Percentiles rank a stretch among this genome's conserved stretches.
These are phyloP conservation scores for Nasonia giraulti DNA, from an alignment of 1,140 invertebrate genomes.

Conservation along the genomic window DNA sequence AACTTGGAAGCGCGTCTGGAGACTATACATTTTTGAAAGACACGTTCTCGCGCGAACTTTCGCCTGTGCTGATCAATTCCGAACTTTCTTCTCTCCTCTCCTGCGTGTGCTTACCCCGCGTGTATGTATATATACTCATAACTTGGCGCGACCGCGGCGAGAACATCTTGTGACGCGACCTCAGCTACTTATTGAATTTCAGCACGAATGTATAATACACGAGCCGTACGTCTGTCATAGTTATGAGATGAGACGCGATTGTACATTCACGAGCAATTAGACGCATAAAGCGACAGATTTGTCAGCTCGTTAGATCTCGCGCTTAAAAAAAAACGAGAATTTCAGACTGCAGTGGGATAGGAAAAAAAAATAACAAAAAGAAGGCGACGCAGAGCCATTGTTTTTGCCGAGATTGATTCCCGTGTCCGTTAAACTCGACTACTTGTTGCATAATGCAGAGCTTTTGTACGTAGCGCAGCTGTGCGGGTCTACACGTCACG, in stretches of 20 bases:
- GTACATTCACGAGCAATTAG: background rate
- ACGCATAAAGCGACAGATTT: background rate
- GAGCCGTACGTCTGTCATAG: background rate
- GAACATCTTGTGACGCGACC: no score
- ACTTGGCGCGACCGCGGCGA: background rate
- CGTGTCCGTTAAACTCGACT: conserved; percentile 48
- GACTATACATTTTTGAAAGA: no score
- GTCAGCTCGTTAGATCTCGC: background rate
- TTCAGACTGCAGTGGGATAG: background rate
- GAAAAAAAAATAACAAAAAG: background rate
- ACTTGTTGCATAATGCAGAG: conserved; percentile 64
- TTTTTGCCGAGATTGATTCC: background rate
- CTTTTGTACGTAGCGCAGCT: background rate
- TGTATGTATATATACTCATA: background rate
- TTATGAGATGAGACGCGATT: background rate
- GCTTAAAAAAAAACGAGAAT: background rate
- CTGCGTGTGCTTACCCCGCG: background rate
- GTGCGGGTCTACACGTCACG: background rate
- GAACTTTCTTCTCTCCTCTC: no score
- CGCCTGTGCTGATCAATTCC: no score
- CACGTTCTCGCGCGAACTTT: no score
- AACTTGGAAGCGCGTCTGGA: no score
- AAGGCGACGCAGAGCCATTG: background rate
- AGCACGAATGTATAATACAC: background rate
- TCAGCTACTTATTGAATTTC: background rate